A percentile compares a stretch with the other conserved stretches of the same genome.
These are phyloP conservation scores for Zaprionus ghesquierei DNA, from an alignment of 1,140 invertebrate genomes.

Conservation along the genomic window DNA sequence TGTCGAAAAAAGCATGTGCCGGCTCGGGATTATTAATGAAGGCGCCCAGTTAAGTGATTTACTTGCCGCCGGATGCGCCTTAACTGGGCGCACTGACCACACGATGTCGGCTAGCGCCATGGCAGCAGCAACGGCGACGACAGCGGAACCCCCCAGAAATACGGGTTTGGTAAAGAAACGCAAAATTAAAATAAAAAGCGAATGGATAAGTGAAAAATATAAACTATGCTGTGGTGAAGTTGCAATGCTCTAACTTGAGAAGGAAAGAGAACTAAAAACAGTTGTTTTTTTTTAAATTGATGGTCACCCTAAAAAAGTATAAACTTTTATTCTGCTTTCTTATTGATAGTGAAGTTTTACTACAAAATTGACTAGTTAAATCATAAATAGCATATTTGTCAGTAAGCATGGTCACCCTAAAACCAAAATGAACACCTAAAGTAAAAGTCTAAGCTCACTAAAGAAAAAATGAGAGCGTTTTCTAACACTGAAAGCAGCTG, in stretches of 20 bases:
- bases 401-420: too few relatives aligned
- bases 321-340: too few relatives aligned
- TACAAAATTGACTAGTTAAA: too few relatives aligned
- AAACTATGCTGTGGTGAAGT: not conserved
- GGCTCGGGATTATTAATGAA: conserved; percentile 72
- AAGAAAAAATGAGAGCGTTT: too few relatives aligned
- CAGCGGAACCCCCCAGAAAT: conserved; percentile 26
- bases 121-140: conserved; percentile 20
- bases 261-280: not conserved
- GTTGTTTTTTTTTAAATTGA: not conserved
- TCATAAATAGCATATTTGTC: too few relatives aligned
- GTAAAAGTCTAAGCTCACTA: too few relatives aligned
- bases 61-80: conserved; percentile 63
- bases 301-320: not conserved
- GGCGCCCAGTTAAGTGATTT: conserved; percentile 76
- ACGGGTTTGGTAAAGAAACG: conserved; percentile 6
- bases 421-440: too few relatives aligned
- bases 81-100: conserved; percentile 43
- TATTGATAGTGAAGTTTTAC: too few relatives aligned
- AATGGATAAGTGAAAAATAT: not conserved
- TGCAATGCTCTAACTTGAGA: not conserved
- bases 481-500: too few relatives aligned
- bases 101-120: conserved; percentile 17
- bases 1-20: conserved; percentile 57
- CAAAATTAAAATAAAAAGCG: conserved; percentile 10